phyloP scores from a whole-genome alignment of 64 coral and sea anemone genomes.

The Pachyseris speciosa region DNA sequence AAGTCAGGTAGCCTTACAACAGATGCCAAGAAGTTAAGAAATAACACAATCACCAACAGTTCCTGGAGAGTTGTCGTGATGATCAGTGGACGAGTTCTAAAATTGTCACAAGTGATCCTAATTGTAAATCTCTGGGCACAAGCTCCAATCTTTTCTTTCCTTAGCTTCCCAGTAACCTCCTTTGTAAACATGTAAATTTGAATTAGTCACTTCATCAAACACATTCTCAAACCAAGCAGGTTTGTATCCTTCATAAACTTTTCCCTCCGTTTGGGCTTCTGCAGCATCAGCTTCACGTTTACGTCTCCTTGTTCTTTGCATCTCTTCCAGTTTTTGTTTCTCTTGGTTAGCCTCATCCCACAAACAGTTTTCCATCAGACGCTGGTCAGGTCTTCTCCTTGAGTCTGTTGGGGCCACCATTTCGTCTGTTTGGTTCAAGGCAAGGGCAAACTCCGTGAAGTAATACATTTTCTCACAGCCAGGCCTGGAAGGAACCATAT shows the following conservation, averaged over 20 bases:
- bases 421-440: constrained; percentile 80
- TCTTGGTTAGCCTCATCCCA: constrained; percentile 97
- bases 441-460: constrained; percentile 86
- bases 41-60: neutral
- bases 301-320: constrained; percentile 81
- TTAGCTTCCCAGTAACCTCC: constrained; percentile 99
- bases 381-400: constrained; percentile 85
- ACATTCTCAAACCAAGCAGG: constrained; percentile 97
- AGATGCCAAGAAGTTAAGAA: neutral
- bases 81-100: neutral
- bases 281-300: constrained; percentile 82
- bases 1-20: neutral
- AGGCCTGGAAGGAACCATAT: constrained; percentile 51
- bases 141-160: constrained; percentile 89
- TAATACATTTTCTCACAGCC: constrained; percentile 90
- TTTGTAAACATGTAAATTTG: constrained; percentile 93
- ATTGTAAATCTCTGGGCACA: constrained; percentile 85
- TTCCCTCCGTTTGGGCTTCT: constrained; percentile 77
- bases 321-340: constrained; percentile 92
- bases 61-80: neutral
- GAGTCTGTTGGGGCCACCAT: constrained; percentile 89
- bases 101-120: neutral
- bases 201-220: constrained; percentile 77
- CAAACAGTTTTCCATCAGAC: constrained; percentile 88
- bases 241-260: constrained; percentile 89